Evolutionary conservation across 1,140 invertebrate genomes (phyloP).

Genomic region (Linepithema humile): DNA sequence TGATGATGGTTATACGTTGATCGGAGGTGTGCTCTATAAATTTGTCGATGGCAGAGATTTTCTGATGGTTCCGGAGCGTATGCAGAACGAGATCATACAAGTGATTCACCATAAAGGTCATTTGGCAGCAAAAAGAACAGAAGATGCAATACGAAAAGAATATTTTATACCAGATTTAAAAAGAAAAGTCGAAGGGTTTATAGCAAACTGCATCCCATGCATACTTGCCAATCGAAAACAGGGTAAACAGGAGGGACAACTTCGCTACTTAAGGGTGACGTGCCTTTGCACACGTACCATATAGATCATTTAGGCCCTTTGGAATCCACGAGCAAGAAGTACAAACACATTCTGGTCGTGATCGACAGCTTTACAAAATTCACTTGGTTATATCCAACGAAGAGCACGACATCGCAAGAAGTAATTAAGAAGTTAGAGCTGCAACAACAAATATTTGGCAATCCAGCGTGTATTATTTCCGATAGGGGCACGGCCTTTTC

Average conservation of each 20-base stretch:
- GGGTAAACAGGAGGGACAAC: constrained; percentile 19
- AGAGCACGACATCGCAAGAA: background rate
- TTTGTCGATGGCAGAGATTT: background rate
- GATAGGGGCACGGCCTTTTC: constrained; percentile 15
- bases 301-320: constrained; percentile 19
- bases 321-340: background rate
- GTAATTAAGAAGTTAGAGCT: background rate
- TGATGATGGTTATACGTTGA: background rate
- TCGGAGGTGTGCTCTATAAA: background rate
- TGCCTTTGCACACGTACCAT: constrained; percentile 2
- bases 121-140: no score
- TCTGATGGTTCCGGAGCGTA: background rate
- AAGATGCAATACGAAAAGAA: background rate
- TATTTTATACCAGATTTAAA: constrained; percentile 25
- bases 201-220: background rate
- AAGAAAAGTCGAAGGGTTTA: background rate
- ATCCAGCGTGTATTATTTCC: background rate
- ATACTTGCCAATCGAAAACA: constrained; percentile 12
- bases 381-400: background rate
- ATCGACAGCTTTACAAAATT: constrained; percentile 24
- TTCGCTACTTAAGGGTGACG: background rate
- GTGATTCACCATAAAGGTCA: background rate
- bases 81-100: background rate
- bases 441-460: background rate
- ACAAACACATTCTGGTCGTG: background rate